Percentiles rank a stretch among this genome's conserved stretches.
Evolutionary conservation across 2,888 invertebrate species (phyloP).

Genomic region (Dorcus parallelipipedus): DNA sequence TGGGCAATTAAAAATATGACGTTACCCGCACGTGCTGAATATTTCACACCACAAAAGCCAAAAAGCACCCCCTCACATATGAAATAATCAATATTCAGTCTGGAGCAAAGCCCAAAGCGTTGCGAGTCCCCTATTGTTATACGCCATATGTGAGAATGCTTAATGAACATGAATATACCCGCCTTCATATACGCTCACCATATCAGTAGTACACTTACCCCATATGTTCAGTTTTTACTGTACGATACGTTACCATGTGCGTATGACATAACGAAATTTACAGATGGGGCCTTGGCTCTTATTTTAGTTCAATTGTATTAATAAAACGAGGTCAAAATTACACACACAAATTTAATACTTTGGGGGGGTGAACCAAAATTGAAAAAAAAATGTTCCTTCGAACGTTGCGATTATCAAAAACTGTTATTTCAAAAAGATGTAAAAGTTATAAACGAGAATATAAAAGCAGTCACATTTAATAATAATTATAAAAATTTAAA

Average conservation of each 20-base stretch:
- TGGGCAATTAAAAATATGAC: not conserved
- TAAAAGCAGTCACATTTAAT: too few relatives aligned
- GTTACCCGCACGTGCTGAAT: not conserved
- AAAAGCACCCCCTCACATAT: constrained; percentile 24
- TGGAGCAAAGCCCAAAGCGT: constrained; percentile 22
- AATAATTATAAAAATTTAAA: too few relatives aligned
- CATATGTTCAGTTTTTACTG: not conserved
- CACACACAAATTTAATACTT: too few relatives aligned
- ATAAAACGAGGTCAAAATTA: not conserved
- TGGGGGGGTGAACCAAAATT: too few relatives aligned
- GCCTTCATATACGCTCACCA: constrained; percentile 20
- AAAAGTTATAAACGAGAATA: too few relatives aligned
- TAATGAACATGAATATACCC: constrained; percentile 25
- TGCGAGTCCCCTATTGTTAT: constrained; percentile 25
- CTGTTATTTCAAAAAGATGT: too few relatives aligned
- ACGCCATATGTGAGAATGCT: constrained; percentile 27
- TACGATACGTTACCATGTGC: not conserved
- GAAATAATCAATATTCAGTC: constrained; percentile 22
- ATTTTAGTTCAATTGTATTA: too few relatives aligned
- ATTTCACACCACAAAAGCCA: constrained; percentile 10
- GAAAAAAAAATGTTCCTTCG: too few relatives aligned
- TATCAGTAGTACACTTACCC: constrained; percentile 12
- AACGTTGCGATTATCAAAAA: too few relatives aligned
- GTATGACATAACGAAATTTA: not conserved
- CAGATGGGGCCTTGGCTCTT: too few relatives aligned